These are phyloP conservation scores for Microtus pennsylvanicus DNA, from an alignment of 2,113 vertebrate species.

Conservation along the genomic window DNA sequence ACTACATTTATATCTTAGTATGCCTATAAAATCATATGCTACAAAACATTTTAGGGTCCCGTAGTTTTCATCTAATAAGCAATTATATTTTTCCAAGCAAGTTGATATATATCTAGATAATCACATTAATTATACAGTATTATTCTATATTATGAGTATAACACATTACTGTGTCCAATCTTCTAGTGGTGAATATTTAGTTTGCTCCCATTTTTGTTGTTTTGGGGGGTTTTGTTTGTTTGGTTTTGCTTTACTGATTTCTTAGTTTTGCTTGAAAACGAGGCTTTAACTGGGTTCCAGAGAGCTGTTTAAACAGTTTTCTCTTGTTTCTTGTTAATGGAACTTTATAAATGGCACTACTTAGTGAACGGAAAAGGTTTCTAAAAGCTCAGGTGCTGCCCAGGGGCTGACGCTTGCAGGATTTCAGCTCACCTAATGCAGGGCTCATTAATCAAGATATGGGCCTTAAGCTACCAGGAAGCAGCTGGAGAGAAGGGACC, in stretches of 20 bases:
- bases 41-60: background rate
- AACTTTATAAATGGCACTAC: constrained; percentile 72
- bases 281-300: background rate
- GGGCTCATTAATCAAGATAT: constrained; percentile 65
- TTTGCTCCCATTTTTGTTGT: background rate
- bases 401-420: constrained; percentile 66
- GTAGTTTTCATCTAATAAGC: background rate
- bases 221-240: too few relatives aligned
- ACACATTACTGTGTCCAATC: background rate
- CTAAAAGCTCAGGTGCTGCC: constrained; percentile 63
- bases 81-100: constrained; percentile 2
- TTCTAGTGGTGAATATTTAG: background rate
- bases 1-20: background rate
- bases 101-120: background rate
- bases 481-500: background rate
- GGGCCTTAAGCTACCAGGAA: background rate
- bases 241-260: background rate
- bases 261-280: constrained; percentile 52
- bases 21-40: background rate
- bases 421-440: constrained; percentile 39
- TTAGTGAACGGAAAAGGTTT: constrained; percentile 57
- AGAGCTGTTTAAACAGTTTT: constrained; percentile 42
- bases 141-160: background rate
- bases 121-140: constrained; percentile 3
- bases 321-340: constrained; percentile 29